Base-by-base conservation (phyloP, 2,113 vertebrate genomes). In the Boulengeromyrus knoepffleri region DNA sequence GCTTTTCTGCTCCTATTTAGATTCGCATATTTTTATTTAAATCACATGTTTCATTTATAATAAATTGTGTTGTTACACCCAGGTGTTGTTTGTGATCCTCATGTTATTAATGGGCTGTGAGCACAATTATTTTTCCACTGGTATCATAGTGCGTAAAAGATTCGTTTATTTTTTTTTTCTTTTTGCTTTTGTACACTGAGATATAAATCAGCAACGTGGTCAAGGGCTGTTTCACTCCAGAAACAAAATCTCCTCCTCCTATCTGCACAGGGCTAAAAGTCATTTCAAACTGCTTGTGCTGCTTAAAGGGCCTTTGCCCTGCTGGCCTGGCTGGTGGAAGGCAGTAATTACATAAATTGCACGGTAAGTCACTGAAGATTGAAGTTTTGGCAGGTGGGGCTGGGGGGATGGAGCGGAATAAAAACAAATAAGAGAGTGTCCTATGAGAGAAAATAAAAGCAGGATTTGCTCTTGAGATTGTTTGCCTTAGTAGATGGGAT, bases 321-420 rank as follows among this genome's bases (percentile, higher is more conserved):
- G 45, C 17, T 27, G 13, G 36, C 24, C 49, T 36, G 17, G 31
- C 47, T 83, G 36, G 21, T 53, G 12, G 21, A 83, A 83, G 42
- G 88, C 21, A 36, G 36, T 52, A 89, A 89, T 89, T 80, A 53
- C 70, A 12, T 36, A 70, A 74, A 88, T 62, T 42, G 52, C 31
- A 42, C 50, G 6, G n/a, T 42, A 31, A 45, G 45, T 15, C 62
- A 39, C 62, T 74, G 15, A 42, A 83, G 70, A 89, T 83, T 89
- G 70, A 47, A 80, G 66, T 31, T 66, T 66, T 66, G n/a, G 62
- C 9, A 9, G 58, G 58, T 10, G 58, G 58, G 62, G 58, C 7
- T 0, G 50, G 50, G 50, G 9, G 58, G 17, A 6, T 0, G 7
- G 17, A 19, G 36, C 39, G 15, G 70, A n/a, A n/a, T 1, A 10